A percentile compares a stretch with the other conserved stretches of the same genome.
These are phyloP conservation scores for Clarias gariepinus DNA, from an alignment of 2,113 vertebrate species.

Conservation along the genomic window DNA sequence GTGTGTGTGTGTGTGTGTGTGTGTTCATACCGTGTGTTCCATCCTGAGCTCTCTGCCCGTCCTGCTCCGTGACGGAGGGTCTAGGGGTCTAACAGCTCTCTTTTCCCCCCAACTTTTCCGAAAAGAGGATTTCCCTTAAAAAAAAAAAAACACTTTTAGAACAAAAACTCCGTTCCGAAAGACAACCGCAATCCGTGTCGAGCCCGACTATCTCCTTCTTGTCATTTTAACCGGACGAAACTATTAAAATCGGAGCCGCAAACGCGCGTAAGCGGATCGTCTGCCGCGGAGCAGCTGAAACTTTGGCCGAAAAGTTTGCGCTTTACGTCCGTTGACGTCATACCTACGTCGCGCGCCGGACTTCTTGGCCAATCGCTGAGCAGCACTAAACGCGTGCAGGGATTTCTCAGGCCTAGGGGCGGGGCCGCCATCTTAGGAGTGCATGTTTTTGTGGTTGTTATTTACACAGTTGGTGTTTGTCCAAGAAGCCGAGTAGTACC, in stretches of 20 bases:
- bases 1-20: conserved; percentile 35
- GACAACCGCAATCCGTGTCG: background rate
- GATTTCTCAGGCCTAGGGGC: conserved; percentile 23
- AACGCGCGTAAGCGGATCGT: fast-evolving
- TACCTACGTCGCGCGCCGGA: background rate
- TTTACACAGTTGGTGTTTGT: conserved; percentile 10
- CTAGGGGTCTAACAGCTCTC: background rate
- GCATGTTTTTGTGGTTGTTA: background rate
- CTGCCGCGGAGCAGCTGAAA: conserved; percentile 23
- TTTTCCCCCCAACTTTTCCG: background rate
- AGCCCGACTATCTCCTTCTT: background rate
- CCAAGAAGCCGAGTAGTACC: background rate
- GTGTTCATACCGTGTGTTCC: conserved; percentile 21
- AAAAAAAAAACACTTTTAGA: background rate
- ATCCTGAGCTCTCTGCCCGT: conserved; percentile 11
- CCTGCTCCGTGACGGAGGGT: conserved; percentile 9
- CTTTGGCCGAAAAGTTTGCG: background rate
- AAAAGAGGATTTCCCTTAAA: background rate
- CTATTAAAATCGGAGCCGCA: background rate
- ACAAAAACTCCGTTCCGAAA: background rate
- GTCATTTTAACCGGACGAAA: background rate
- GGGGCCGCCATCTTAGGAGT: background rate
- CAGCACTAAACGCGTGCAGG: background rate
- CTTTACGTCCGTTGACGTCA: conserved; percentile 15
- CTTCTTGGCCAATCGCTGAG: background rate